Conservation (phyloP, 2,888 invertebrate genomes). For the Dermolepida albohirtum region DNA sequence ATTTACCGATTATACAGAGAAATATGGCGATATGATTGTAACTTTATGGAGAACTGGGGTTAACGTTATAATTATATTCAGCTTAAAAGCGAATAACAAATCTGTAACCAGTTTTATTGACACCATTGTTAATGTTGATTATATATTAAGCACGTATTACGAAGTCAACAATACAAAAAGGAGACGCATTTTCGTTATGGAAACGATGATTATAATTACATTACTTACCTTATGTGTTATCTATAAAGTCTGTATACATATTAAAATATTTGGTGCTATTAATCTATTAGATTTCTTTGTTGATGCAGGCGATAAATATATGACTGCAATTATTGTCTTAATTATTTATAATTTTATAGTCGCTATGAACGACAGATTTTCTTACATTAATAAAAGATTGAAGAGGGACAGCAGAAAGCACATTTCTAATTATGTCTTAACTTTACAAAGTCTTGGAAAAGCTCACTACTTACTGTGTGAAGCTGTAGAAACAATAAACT, state of each 20-base stretch:
- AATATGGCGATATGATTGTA: slow-evolving; percentile 15
- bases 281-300: slow-evolving; percentile 3
- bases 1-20: neutral
- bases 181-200: slow-evolving; percentile 9
- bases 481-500: slow-evolving; percentile 27
- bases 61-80: slow-evolving; percentile 16
- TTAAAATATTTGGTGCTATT: neutral
- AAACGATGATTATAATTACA: neutral
- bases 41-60: slow-evolving; percentile 9
- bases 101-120: slow-evolving; percentile 4
- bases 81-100: neutral
- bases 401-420: neutral
- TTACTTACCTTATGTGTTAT: slow-evolving; percentile 3
- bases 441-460: slow-evolving; percentile 3
- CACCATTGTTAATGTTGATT: slow-evolving; percentile 3
- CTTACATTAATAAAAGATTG: slow-evolving; percentile 17
- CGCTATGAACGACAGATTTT: slow-evolving; percentile 21
- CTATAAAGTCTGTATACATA: slow-evolving; percentile 6
- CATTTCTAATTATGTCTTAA: neutral
- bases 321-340: slow-evolving; percentile 5
- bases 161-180: slow-evolving; percentile 6
- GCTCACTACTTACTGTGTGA: slow-evolving; percentile 27
- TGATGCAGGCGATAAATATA: slow-evolving; percentile 10
- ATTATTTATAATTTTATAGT: slow-evolving; percentile 17
- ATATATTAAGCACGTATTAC: slow-evolving; percentile 1